phyloP scores from a whole-genome alignment of 2,113 vertebrate genomes.

The Connochaetes taurinus region DNA sequence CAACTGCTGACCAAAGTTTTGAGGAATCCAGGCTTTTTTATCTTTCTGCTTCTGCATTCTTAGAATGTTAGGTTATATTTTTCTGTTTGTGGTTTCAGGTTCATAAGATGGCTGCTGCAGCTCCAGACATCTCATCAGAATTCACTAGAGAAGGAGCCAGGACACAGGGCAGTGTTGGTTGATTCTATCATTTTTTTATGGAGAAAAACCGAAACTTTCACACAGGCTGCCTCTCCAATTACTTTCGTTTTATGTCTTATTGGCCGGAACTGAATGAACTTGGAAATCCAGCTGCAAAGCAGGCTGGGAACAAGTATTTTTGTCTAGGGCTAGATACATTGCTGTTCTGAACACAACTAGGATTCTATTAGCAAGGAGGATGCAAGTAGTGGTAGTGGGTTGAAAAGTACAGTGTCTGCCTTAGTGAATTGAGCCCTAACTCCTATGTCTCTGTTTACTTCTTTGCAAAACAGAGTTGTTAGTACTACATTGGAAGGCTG shows the following conservation, averaged over 20 bases:
- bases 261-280: neutral
- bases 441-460: neutral
- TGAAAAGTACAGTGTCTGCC: rapidly evolving
- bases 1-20: too few relatives aligned
- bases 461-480: neutral
- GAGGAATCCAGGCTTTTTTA: neutral
- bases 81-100: neutral
- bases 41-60: neutral
- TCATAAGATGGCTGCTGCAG: neutral
- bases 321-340: neutral
- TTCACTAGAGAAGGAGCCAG: neutral
- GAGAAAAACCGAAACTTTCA: neutral
- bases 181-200: neutral
- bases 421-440: neutral
- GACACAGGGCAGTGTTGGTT: neutral
- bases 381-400: rapidly evolving
- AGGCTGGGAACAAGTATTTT: neutral
- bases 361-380: neutral
- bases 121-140: neutral
- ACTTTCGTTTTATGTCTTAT: neutral
- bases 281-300: neutral
- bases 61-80: neutral
- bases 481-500: neutral
- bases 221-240: neutral
- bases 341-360: neutral